phyloP scores from a whole-genome alignment of 1,140 invertebrate species.

The Psilanteris sp. region DNA sequence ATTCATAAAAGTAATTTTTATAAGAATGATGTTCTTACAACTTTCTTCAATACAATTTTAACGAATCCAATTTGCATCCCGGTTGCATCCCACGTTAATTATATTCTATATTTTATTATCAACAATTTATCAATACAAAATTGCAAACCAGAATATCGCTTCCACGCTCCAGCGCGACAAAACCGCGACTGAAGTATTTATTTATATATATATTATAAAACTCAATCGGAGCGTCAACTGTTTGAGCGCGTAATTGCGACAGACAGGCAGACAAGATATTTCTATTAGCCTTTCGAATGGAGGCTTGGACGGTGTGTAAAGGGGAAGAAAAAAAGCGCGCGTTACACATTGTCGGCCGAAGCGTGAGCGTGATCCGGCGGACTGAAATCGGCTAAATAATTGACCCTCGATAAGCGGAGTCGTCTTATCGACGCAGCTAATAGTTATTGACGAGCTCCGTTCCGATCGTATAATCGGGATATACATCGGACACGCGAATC shows the following conservation, averaged over 20 bases:
- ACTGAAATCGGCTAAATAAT: slow-evolving; percentile 43
- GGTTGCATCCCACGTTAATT: too few species aligned
- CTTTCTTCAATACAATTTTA: too few species aligned
- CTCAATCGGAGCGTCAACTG: neutral
- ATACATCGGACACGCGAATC: slow-evolving; percentile 16
- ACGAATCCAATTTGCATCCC: too few species aligned
- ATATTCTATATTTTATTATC: too few species aligned
- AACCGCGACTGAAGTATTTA: too few species aligned
- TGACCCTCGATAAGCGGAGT: slow-evolving; percentile 27
- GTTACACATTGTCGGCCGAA: neutral
- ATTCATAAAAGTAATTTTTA: too few species aligned
- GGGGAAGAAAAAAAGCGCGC: neutral
- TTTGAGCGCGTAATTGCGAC: neutral
- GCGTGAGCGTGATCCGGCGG: neutral
- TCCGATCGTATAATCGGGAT: slow-evolving; percentile 34
- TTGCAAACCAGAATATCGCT: too few species aligned
- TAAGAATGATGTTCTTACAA: too few species aligned
- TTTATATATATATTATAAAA: neutral
- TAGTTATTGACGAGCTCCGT: slow-evolving; percentile 50
- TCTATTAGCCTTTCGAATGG: neutral
- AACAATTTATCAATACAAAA: too few species aligned
- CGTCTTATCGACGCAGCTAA: slow-evolving; percentile 31
- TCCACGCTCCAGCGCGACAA: too few species aligned
- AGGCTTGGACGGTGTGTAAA: slow-evolving; percentile 2
- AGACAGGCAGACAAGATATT: too few species aligned